Conservation (phyloP, 2,797 vertebrate species). For the Loriculus beryllinus region DNA sequence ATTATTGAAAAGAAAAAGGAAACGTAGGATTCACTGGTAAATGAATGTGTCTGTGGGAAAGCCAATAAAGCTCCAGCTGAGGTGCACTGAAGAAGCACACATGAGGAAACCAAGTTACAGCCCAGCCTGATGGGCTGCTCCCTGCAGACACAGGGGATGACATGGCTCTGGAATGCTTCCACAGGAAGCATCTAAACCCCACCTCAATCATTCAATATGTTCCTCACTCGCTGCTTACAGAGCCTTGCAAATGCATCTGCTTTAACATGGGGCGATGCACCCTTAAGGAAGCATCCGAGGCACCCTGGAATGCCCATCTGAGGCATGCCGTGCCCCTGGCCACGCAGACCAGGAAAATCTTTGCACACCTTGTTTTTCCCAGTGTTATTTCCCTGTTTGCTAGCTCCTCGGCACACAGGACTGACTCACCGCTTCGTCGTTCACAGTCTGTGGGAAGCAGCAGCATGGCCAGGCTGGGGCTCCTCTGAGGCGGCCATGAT, state of each 20-base stretch:
- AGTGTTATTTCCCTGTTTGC: not conserved
- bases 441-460: not conserved
- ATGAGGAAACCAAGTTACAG: accelerated
- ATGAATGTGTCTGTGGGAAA: not conserved
- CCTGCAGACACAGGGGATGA: not conserved
- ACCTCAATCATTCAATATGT: accelerated
- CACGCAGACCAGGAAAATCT: not conserved
- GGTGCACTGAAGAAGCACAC: not conserved
- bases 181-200: not conserved
- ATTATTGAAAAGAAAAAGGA: not conserved
- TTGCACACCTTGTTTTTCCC: not conserved
- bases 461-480: accelerated
- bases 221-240: not conserved
- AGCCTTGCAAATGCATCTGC: accelerated
- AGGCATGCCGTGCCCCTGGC: accelerated
- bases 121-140: not conserved
- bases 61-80: not conserved
- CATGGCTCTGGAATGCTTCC: accelerated
- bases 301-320: accelerated
- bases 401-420: no score
- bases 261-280: accelerated
- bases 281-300: not conserved
- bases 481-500: not conserved
- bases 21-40: not conserved
- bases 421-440: accelerated